Base-by-base conservation (phyloP, 2,888 invertebrate genomes). In the Lamellibrachia columna region DNA sequence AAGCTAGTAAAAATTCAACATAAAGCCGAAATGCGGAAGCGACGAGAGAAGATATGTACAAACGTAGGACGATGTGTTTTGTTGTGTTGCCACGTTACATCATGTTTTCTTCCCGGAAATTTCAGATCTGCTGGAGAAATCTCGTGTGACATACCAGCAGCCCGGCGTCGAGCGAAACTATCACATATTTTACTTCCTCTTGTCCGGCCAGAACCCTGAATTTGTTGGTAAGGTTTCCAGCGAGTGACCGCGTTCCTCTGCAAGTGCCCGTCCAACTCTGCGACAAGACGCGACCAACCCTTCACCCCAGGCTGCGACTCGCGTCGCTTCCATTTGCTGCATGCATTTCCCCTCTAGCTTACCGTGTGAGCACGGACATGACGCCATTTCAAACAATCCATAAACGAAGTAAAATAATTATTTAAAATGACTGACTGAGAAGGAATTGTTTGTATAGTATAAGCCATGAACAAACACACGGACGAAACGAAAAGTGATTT, bases 91-190 rank as follows among this genome's bases (percentile, higher is more conserved):
- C 75, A 22, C 2, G 22, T 15, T 75, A 75, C 75, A 75, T 75
- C 75, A 15, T 75, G 75, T 75, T n/a, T 75, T 75, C 75, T 75
- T 75, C 75, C 75, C 75, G 75, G 75, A 75, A 75, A 75, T 75
- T 75, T 90, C 93, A 94, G 94, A 99, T 97, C 98, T 99, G 97
- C 98, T 99, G 97, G 99, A 99, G 97, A 99, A 99, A 97, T 99
- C 99, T 97, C 99, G 99, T 98, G 99, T 99, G 97, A 99, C 99
- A 97, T 99, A 99, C 96, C 99, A 99, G 97, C 99, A 99, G 97
- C 95, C 96, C 53, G 97, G 98, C n/a, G 93, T 94, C 53, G 99
- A 99, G 97, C 98, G 99, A 97, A 99, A 99, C 95, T 99, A 99
- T 98, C 99, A 99, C 97, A 99, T 99, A 97, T 99, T 99, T 98